Evolutionary conservation across 2,888 invertebrate species (phyloP).

Genomic region (Rhagonycha fulva): DNA sequence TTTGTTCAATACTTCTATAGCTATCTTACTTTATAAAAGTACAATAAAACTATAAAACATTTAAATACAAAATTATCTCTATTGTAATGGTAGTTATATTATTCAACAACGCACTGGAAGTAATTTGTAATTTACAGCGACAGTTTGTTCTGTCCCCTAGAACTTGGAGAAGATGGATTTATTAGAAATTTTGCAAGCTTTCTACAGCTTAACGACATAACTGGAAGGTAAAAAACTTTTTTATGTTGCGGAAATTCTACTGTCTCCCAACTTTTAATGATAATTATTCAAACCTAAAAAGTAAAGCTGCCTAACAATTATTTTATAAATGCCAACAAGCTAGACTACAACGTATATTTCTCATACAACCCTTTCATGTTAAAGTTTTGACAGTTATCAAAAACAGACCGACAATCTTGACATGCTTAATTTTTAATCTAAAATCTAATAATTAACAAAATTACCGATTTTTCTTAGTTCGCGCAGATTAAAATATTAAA

Average conservation of each 20-base stretch:
- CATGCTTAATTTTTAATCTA: background rate
- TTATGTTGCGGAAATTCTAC: background rate
- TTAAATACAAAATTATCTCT: background rate
- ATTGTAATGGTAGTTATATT: background rate
- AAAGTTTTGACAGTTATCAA: background rate
- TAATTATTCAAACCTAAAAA: background rate
- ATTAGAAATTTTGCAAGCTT: background rate
- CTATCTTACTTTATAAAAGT: background rate
- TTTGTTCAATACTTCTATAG: background rate
- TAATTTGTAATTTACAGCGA: background rate
- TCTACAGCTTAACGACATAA: background rate
- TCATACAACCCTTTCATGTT: background rate
- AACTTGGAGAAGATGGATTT: background rate
- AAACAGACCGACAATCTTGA: background rate
- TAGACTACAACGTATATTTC: background rate
- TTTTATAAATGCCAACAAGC: background rate
- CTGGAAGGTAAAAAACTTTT: background rate
- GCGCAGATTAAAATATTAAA: background rate
- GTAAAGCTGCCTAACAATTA: background rate
- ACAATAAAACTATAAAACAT: background rate
- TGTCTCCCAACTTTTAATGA: background rate
- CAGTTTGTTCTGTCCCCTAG: background rate
- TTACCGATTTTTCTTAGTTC: background rate
- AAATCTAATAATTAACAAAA: background rate
- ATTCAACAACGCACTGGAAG: background rate